Base-by-base conservation (phyloP, 2,113 vertebrate species). In the Sylvilagus bachmani region DNA sequence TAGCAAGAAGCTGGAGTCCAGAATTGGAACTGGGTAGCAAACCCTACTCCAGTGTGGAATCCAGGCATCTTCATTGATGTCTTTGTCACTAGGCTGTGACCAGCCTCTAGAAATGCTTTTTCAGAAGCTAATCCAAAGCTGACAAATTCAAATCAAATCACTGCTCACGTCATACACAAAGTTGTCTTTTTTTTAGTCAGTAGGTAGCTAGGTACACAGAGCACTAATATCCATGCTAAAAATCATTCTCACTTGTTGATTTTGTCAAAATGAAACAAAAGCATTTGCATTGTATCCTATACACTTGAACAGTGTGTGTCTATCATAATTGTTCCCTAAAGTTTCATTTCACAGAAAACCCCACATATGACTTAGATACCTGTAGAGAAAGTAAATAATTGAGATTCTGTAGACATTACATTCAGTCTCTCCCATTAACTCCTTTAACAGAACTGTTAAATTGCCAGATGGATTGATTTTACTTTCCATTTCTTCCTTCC, bases 121-220 rank as follows among this genome's bases (percentile, higher is more conserved):
- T 33, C 5, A 71, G n/a, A 89, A 75, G 71, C 4, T 70, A 78
- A 95, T 69, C 13, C 5, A 53, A 90, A 67, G 17, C 25, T 58
- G 31, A 83, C 5, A 91, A 64, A 83, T 74, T 87, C 10, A 75
- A 67, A 71, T 78, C 69, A 95, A 79, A 85, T 88, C 33, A 96
- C 19, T 94, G 38, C 29, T 84, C 58, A 81, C 3, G 6, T 58
- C 55, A 89, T 71, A 79, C 81, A 62, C 55, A 58, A 58, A 5
- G 55, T 58, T 82, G 12, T 89, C 51, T 87, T 88, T 78, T 64
- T 89, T 62, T 88, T 61, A 69, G 64, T 58, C 13, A 31, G 51
- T 89, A 73, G 83, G 31, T 74, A 64, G 51, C 27, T 75, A 75
- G 21, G 36, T 51, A n/a, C 13, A 86, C 36, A 84, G 13, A 69